These are phyloP conservation scores for Sesamia nonagrioides DNA, from an alignment of 1,140 invertebrate genomes.

Conservation along the genomic window DNA sequence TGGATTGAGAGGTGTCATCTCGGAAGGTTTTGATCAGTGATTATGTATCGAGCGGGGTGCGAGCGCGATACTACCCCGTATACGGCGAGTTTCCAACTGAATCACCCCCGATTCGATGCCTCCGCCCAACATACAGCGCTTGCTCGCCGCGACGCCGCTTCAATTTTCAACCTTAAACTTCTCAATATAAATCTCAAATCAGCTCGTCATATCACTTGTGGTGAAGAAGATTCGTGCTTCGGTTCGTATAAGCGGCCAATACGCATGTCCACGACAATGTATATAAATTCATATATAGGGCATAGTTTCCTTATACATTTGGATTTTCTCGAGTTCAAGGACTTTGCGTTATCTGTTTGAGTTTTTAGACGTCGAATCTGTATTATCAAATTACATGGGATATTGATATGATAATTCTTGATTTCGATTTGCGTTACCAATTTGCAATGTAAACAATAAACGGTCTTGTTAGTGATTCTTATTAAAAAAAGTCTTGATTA, in stretches of 20 bases:
- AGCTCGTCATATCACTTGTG: conserved; percentile 57
- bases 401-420: conserved; percentile 49
- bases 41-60: conserved; percentile 73
- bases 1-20: conserved; percentile 75
- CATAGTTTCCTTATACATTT: conserved; percentile 85
- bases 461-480: conserved; percentile 7
- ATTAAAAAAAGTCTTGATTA: not conserved
- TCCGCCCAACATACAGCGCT: conserved; percentile 86
- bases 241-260: conserved; percentile 83
- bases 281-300: conserved; percentile 82
- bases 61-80: conserved; percentile 74
- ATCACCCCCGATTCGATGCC: conserved; percentile 84
- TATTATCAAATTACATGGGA: conserved; percentile 56
- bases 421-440: conserved; percentile 29
- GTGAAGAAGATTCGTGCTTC: conserved; percentile 83
- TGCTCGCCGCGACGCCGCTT: conserved; percentile 66
- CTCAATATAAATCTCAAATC: conserved; percentile 65
- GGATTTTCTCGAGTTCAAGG: conserved; percentile 85
- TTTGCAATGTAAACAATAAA: conserved; percentile 12
- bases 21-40: conserved; percentile 80
- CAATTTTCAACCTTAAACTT: conserved; percentile 59
- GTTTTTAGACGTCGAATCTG: conserved; percentile 62
- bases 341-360: conserved; percentile 79
- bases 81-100: conserved; percentile 83
- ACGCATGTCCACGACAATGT: conserved; percentile 86